phyloP scores from a whole-genome alignment of 2,888 invertebrate genomes.

The Hipparchia semele region DNA sequence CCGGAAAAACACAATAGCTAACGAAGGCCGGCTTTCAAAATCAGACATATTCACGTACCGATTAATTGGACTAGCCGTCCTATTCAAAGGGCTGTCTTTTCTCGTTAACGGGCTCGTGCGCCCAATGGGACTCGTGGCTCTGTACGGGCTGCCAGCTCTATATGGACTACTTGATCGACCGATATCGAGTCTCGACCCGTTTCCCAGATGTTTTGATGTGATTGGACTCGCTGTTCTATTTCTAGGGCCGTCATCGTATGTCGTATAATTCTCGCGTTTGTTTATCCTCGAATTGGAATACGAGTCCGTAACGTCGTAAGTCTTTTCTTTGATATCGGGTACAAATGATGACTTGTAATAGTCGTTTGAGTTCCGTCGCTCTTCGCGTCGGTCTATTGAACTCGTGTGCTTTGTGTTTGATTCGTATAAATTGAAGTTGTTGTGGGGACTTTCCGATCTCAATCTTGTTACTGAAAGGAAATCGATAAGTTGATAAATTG shows the following conservation, averaged over 20 bases:
- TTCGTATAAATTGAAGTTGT: slow-evolving; percentile 70
- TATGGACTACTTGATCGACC: slow-evolving; percentile 74
- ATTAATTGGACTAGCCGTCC: slow-evolving; percentile 81
- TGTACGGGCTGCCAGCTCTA: slow-evolving; percentile 68
- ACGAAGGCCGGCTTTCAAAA: slow-evolving; percentile 20
- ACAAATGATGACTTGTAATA: slow-evolving; percentile 73
- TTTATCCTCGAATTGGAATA: slow-evolving; percentile 71
- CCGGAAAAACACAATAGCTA: slow-evolving; percentile 1
- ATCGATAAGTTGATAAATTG: slow-evolving; percentile 4
- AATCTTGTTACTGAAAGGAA: slow-evolving; percentile 69
- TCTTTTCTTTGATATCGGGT: slow-evolving; percentile 70
- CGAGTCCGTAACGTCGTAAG: slow-evolving; percentile 74
- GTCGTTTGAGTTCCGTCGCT: slow-evolving; percentile 69
- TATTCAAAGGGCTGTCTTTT: slow-evolving; percentile 77
- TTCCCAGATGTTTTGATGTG: slow-evolving; percentile 80
- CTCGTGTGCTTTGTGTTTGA: slow-evolving; percentile 67
- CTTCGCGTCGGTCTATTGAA: slow-evolving; percentile 74
- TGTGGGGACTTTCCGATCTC: slow-evolving; percentile 76
- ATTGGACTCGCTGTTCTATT: slow-evolving; percentile 78
- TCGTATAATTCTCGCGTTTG: slow-evolving; percentile 60
- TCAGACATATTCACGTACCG: slow-evolving; percentile 56
- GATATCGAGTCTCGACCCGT: slow-evolving; percentile 75
- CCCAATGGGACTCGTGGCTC: slow-evolving; percentile 73
- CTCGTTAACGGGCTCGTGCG: slow-evolving; percentile 83
- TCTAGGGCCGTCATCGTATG: slow-evolving; percentile 75